These are phyloP conservation scores for Parthenolecanium corni DNA, from an alignment of 2,888 invertebrate species.

Conservation along the genomic window DNA sequence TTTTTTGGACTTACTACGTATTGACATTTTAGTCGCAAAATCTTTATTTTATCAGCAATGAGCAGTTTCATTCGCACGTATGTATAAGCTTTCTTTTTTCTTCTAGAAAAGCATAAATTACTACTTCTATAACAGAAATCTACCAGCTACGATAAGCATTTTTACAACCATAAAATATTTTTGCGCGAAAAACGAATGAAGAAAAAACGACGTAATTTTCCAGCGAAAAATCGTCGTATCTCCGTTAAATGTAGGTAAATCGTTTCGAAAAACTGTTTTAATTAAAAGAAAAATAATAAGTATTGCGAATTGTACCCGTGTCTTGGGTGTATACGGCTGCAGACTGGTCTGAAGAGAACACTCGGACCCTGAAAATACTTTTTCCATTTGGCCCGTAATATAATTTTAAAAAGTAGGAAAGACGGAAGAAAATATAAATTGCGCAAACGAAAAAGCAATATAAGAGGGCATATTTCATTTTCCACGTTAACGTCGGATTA, in stretches of 20 bases:
- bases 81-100: too few relatives aligned
- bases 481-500: constrained; percentile 27
- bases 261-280: constrained; percentile 23
- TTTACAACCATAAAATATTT: too few relatives aligned
- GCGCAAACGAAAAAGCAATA: constrained; percentile 28
- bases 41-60: too few relatives aligned
- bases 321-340: background rate
- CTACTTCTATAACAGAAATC: too few relatives aligned
- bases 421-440: constrained; percentile 29
- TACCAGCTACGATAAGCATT: too few relatives aligned
- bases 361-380: constrained; percentile 19
- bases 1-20: too few relatives aligned
- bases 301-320: background rate
- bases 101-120: too few relatives aligned
- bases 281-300: constrained; percentile 25
- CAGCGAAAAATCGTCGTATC: too few relatives aligned
- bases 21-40: too few relatives aligned
- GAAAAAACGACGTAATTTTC: too few relatives aligned
- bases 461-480: constrained; percentile 28
- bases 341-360: background rate
- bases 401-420: constrained; percentile 24
- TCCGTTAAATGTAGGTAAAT: background rate
- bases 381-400: constrained; percentile 24
- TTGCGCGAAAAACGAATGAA: too few relatives aligned
- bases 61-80: too few relatives aligned